These are phyloP conservation scores for Drosophila pallidifrons DNA, from an alignment of 1,140 invertebrate genomes.

Conservation along the genomic window DNA sequence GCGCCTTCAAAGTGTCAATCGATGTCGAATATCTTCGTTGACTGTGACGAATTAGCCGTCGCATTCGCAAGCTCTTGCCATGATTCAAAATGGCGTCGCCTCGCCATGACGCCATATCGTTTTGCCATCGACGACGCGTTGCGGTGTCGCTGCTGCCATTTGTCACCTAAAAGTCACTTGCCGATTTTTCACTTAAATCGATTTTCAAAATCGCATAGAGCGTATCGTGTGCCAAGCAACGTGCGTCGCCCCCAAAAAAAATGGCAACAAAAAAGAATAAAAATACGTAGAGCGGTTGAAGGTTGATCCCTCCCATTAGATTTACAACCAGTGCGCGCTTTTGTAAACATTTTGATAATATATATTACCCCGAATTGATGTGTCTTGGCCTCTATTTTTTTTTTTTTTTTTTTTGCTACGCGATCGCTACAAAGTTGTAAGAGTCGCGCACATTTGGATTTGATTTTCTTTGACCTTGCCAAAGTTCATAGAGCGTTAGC, in stretches of 20 bases:
- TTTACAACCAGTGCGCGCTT: conserved; percentile 20
- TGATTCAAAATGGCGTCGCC: conserved; percentile 56
- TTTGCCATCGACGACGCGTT: conserved; percentile 3
- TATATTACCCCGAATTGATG: conserved; percentile 40
- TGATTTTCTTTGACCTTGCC: conserved; percentile 42
- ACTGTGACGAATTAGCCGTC: conserved; percentile 53
- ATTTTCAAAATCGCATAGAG: conserved; percentile 36
- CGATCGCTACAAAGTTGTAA: conserved; percentile 23
- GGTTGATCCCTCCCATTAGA: conserved; percentile 32
- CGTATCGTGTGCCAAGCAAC: conserved; percentile 46
- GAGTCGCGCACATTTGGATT: conserved; percentile 15
- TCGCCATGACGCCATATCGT: conserved; percentile 63
- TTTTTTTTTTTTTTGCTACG: neutral
- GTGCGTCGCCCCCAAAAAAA: conserved; percentile 13
- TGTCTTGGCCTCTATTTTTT: conserved; percentile 1
- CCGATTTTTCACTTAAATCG: conserved; percentile 56
- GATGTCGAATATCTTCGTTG: conserved; percentile 21
- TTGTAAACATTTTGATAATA: conserved; percentile 37
- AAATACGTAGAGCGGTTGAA: conserved; percentile 18
- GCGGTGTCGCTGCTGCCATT: conserved; percentile 19
- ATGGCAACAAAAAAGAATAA: neutral
- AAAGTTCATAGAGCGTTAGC: conserved; percentile 50
- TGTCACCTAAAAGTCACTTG: conserved; percentile 36
- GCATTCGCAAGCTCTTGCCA: conserved; percentile 21
- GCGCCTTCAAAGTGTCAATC: conserved; percentile 69